Percentiles rank a stretch among this genome's conserved stretches.
phyloP scores from a whole-genome alignment of 1,140 invertebrate genomes.

The Colletes latitarsis region DNA sequence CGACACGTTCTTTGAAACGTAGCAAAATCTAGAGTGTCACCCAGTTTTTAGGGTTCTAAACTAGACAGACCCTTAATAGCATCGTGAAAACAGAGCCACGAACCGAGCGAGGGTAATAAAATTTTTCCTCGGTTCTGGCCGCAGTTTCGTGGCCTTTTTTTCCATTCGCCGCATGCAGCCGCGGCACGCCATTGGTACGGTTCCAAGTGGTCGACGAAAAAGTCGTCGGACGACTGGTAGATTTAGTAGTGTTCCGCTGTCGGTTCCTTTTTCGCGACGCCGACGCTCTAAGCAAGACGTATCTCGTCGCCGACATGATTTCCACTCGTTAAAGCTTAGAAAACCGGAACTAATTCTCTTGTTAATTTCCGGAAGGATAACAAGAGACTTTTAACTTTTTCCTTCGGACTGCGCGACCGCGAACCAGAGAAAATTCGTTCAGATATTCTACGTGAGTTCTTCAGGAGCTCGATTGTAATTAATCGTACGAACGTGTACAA shows the following conservation, averaged over 20 bases:
- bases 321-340: slow-evolving; percentile 16
- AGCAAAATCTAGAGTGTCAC: too few species aligned
- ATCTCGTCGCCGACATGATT: neutral
- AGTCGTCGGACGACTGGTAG: slow-evolving; percentile 25
- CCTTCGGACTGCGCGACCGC: neutral
- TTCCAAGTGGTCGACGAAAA: slow-evolving; percentile 44
- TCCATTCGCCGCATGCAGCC: slow-evolving; percentile 8
- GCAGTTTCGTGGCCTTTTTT: slow-evolving; percentile 10
- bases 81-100: neutral
- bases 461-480: neutral
- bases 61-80: neutral
- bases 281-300: slow-evolving; percentile 1
- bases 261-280: neutral
- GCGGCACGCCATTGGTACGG: slow-evolving; percentile 32
- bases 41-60: too few species aligned
- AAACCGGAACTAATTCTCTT: slow-evolving; percentile 19
- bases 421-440: neutral
- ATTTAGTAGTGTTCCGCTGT: slow-evolving; percentile 25
- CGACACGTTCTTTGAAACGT: too few species aligned
- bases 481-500: too few species aligned
- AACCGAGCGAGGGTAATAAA: slow-evolving; percentile 27
- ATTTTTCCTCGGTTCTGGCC: neutral
- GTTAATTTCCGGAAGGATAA: neutral
- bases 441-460: neutral
- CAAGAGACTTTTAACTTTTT: too few species aligned